Percentiles rank a stretch among this genome's conserved stretches.
Conservation (phyloP, 2,888 invertebrate species). For the Pristionchus maxplancki region DNA sequence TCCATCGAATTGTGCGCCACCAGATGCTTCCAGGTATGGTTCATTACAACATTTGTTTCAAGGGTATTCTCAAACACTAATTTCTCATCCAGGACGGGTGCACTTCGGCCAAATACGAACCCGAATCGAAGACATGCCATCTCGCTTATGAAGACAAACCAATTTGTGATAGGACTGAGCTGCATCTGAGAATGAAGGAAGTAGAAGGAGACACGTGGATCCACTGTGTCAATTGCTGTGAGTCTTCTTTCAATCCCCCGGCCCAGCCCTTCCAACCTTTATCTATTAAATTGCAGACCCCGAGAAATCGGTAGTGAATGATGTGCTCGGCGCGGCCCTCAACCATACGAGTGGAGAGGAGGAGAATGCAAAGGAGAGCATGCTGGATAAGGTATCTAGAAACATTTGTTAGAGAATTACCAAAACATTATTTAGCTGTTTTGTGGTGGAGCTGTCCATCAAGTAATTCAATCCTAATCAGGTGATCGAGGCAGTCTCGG, state of each 20-base stretch:
- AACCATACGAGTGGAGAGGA: background rate
- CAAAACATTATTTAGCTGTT: background rate
- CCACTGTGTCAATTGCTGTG: constrained; percentile 62
- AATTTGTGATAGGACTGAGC: constrained; percentile 54
- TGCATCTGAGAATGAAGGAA: constrained; percentile 51
- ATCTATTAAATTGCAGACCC: constrained; percentile 3
- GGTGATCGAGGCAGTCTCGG: constrained; percentile 32
- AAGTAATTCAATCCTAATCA: background rate
- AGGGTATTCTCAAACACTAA: background rate
- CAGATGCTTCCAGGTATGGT: constrained; percentile 69
- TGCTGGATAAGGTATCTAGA: constrained; percentile 21
- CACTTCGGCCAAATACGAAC: constrained; percentile 57
- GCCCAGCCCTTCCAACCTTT: too few relatives aligned
- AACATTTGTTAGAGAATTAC: too few relatives aligned
- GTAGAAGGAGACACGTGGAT: constrained; percentile 56
- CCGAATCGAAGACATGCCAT: constrained; percentile 53
- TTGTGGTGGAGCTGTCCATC: too few relatives aligned
- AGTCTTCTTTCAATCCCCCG: background rate
- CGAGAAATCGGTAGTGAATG: constrained; percentile 39
- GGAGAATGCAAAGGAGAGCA: background rate
- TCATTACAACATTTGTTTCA: background rate
- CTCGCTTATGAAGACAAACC: constrained; percentile 60
- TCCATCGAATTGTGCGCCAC: constrained; percentile 71
- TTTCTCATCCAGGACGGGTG: constrained; percentile 57
- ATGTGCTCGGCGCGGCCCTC: background rate